phyloP scores from a whole-genome alignment of 2,113 vertebrate species.

The Cinclus cinclus region DNA sequence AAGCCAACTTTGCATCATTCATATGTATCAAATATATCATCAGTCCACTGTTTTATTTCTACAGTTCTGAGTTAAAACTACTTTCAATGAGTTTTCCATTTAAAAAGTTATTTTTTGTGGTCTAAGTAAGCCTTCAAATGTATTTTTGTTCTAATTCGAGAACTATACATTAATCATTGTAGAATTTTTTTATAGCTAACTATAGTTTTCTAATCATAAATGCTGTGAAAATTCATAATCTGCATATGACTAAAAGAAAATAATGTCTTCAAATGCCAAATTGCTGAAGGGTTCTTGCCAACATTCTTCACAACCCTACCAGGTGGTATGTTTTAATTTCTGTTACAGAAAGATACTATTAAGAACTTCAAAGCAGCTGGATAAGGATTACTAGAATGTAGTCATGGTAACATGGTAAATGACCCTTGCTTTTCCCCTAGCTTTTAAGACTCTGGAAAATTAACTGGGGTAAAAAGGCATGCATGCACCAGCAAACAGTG shows the following conservation, averaged over 20 bases:
- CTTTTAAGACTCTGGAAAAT: not conserved
- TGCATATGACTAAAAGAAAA: not conserved
- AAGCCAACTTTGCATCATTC: not conserved
- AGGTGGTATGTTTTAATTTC: not conserved
- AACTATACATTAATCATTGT: not conserved
- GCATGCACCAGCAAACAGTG: accelerated
- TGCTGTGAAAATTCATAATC: not conserved
- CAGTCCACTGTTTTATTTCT: not conserved
- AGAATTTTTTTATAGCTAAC: not conserved
- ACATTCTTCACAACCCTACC: not conserved
- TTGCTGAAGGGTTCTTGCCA: not conserved
- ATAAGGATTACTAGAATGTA: not conserved
- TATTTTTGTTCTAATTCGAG: not conserved
- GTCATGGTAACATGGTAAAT: not conserved
- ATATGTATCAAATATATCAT: not conserved
- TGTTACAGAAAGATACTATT: not conserved
- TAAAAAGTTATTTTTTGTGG: not conserved
- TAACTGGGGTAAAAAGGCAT: not conserved
- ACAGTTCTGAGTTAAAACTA: not conserved
- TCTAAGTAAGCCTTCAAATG: not conserved
- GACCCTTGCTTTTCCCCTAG: not conserved
- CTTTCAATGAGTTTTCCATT: not conserved
- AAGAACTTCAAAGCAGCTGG: not conserved
- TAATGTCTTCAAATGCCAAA: not conserved
- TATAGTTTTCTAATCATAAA: not conserved